A percentile compares a stretch with the other conserved stretches of the same genome.
These are phyloP conservation scores for Smithornis capensis DNA, from an alignment of 2,113 vertebrate genomes.

Conservation along the genomic window DNA sequence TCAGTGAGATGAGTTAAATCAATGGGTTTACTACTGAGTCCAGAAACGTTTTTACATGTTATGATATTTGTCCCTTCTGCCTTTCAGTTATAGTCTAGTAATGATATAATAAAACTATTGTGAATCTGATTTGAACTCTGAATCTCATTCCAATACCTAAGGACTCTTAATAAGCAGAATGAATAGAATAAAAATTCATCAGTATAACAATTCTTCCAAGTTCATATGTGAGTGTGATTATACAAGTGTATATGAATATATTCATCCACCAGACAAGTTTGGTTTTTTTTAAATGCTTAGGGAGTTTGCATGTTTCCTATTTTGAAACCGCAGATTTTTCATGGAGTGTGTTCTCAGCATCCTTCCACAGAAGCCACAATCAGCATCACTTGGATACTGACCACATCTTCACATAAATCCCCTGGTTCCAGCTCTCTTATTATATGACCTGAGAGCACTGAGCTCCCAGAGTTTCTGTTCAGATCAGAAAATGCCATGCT, in stretches of 20 bases:
- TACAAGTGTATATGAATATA: not conserved
- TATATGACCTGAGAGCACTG: not conserved
- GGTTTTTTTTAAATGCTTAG: not conserved
- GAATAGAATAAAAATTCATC: not conserved
- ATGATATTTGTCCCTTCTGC: conserved; percentile 33
- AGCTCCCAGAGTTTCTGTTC: not conserved
- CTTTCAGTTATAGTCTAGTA: not conserved
- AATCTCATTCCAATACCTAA: not conserved
- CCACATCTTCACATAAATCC: not conserved
- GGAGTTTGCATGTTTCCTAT: not conserved
- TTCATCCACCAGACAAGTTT: not conserved
- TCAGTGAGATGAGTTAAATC: conserved; percentile 61
- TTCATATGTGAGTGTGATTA: not conserved
- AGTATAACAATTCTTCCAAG: not conserved
- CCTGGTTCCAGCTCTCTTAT: not conserved
- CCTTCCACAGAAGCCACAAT: not conserved
- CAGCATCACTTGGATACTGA: not conserved
- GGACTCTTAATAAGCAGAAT: not conserved
- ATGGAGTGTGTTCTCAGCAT: not conserved
- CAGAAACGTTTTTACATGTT: conserved; percentile 52
- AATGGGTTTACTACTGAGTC: conserved; percentile 44
- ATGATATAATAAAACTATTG: not conserved
- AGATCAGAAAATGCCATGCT: not conserved
- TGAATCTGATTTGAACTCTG: not conserved
- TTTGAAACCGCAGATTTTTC: not conserved